Evolutionary conservation across 2,888 invertebrate species (phyloP).

Genomic region (Brenthis hecate): DNA sequence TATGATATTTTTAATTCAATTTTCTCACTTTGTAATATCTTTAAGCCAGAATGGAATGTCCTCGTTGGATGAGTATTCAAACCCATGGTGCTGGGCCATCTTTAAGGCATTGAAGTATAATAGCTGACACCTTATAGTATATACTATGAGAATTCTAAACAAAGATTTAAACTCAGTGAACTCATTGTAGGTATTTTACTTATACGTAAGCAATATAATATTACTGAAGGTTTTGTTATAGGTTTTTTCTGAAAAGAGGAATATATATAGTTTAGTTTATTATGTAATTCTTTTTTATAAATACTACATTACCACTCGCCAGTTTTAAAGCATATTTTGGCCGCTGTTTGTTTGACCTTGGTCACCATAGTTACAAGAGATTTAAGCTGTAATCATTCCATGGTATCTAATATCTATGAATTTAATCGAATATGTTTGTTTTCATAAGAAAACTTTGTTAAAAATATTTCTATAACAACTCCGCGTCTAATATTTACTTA

Average conservation of each 20-base stretch:
- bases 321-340: slow-evolving; percentile 75
- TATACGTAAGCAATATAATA: not conserved
- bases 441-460: not conserved
- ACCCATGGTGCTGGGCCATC: slow-evolving; percentile 69
- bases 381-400: not conserved
- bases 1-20: not conserved
- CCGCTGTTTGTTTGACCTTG: slow-evolving; percentile 81
- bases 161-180: slow-evolving; percentile 18
- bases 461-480: not conserved
- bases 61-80: slow-evolving; percentile 57
- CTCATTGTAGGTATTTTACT: slow-evolving; percentile 13
- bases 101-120: slow-evolving; percentile 60
- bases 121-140: slow-evolving; percentile 25
- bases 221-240: not conserved
- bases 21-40: slow-evolving; percentile 71
- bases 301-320: slow-evolving; percentile 60
- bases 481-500: not conserved
- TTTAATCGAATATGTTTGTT: not conserved
- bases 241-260: not conserved
- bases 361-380: slow-evolving; percentile 58
- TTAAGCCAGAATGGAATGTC: slow-evolving; percentile 71
- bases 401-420: not conserved
- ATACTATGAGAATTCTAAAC: slow-evolving; percentile 30
- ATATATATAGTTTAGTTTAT: not conserved
- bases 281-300: slow-evolving; percentile 38